Conservation (phyloP, 1,140 invertebrate species). For the Cotesia typhae region DNA sequence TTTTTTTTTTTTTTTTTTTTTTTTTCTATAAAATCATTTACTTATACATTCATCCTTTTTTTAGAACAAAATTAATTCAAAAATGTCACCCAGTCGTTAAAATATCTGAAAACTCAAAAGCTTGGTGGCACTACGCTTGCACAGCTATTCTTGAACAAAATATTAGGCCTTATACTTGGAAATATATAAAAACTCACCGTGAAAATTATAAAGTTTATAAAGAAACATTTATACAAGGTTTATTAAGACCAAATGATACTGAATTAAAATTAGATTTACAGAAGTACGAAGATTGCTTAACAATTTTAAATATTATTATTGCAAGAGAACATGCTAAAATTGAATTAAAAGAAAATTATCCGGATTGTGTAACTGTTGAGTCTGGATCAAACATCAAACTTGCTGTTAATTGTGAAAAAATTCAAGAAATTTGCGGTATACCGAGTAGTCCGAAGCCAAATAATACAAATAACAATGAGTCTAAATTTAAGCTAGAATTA, state of each 20-base stretch:
- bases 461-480: slow-evolving; percentile 38
- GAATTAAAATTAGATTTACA: slow-evolving; percentile 78
- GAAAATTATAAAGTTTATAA: slow-evolving; percentile 77
- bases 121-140: slow-evolving; percentile 84
- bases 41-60: slow-evolving; percentile 52
- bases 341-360: slow-evolving; percentile 48
- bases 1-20: background rate
- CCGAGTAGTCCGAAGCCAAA: slow-evolving; percentile 35
- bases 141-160: slow-evolving; percentile 77
- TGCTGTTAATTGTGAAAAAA: slow-evolving; percentile 45
- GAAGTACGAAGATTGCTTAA: slow-evolving; percentile 78
- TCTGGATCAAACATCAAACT: slow-evolving; percentile 44
- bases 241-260: slow-evolving; percentile 77
- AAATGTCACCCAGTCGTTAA: slow-evolving; percentile 62
- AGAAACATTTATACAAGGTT: slow-evolving; percentile 76
- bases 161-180: slow-evolving; percentile 79
- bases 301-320: slow-evolving; percentile 79
- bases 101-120: slow-evolving; percentile 59
- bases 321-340: slow-evolving; percentile 76
- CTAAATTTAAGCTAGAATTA: slow-evolving; percentile 43
- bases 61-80: slow-evolving; percentile 44
- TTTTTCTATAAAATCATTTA: slow-evolving; percentile 44
- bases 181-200: slow-evolving; percentile 74
- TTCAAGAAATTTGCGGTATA: slow-evolving; percentile 37
- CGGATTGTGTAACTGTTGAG: slow-evolving; percentile 47